Percentiles rank a stretch among this genome's conserved stretches.
These are phyloP conservation scores for Myotis pilosus DNA, from an alignment of 2,797 vertebrate genomes.

Conservation along the genomic window DNA sequence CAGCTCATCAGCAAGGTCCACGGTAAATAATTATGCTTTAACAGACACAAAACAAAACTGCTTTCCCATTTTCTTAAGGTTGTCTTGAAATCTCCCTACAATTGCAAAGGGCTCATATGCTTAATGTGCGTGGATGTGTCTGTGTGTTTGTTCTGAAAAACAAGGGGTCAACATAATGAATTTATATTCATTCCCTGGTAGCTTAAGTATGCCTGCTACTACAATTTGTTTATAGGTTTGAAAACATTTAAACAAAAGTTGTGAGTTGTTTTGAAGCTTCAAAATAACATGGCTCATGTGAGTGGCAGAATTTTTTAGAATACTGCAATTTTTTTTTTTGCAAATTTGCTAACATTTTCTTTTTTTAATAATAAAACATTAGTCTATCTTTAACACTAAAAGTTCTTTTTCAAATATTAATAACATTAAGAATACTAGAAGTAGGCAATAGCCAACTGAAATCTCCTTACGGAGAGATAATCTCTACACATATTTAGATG, in stretches of 20 bases:
- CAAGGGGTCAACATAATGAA: background rate
- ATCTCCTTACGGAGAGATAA: background rate
- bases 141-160: background rate
- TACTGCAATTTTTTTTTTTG: background rate
- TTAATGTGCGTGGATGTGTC: background rate
- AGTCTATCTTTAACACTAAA: background rate
- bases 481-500: background rate
- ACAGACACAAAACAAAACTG: background rate
- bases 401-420: background rate
- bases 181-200: background rate
- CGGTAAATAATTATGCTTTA: background rate
- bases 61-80: background rate
- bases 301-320: background rate
- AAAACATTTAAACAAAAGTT: background rate
- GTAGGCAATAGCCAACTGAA: background rate
- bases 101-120: background rate
- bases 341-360: background rate
- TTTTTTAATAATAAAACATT: background rate
- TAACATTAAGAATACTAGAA: background rate
- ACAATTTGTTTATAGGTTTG: background rate
- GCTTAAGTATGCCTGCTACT: background rate
- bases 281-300: background rate
- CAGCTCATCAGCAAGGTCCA: background rate
- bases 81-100: background rate
- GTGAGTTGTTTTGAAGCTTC: background rate